Evolutionary conservation across 2,113 vertebrate species (phyloP), one percentile per base, ranked within the genome.

Genomic region (Lamprotornis superbus): DNA sequence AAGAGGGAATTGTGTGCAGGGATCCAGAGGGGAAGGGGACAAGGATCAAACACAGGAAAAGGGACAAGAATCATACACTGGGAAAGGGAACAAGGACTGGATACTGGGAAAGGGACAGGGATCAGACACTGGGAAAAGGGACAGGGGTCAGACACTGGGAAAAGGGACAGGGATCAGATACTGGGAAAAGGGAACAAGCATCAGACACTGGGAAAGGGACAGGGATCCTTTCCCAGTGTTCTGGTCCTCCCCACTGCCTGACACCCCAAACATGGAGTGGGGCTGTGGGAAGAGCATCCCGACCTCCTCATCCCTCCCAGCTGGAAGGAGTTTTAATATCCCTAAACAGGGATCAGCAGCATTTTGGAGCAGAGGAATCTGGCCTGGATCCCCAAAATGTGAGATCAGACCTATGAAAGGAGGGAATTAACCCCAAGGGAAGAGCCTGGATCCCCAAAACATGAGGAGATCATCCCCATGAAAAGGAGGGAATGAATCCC

Each of bases 231-330:
- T 35, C 68, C 35, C 53, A 35, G 40, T 15, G 55, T 27, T 67
- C 39, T 39, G 21, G 5, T 12, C 7, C 19, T 21, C 8, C 1
- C 16, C 5, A 24, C 37, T 8, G 0, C 27, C 21, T 61, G 17
- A 20, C 19, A 40, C 7, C 23, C 5, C 4, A 9, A 35, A 68
- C 40, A 25, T 0, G 0, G 2, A 50, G 52, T 0, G 0, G 22
- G 12, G 7, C 3, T 0, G 28, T 24, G 0, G 37, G 61, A 1
- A 16, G 46, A 77, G 15, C 11, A 47, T 18, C 20, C 47, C 12
- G 0, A 21, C 40, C 2, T 69, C 61, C 47, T 52, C 59, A 11
- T 28, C 76, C 28, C 24, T 73, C 70, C 85, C 49, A 63, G 47
- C 39, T 9, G 81, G 65, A 75, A 70, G 60, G 31, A 77, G 68